Conservation (phyloP, 2,888 invertebrate genomes). For the Lymantria monacha region DNA sequence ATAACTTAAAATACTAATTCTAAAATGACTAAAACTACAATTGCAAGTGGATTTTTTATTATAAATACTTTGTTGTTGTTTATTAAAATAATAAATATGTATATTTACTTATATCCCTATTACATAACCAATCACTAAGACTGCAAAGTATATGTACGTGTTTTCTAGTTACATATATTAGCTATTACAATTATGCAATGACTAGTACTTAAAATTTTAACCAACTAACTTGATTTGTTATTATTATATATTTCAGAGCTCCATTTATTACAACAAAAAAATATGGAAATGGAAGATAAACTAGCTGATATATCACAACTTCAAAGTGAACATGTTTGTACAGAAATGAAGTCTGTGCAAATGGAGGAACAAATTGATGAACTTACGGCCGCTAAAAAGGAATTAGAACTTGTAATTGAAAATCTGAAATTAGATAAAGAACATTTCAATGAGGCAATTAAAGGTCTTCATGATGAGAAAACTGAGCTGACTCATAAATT, state of each 20-base stretch:
- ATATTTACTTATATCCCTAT: too few relatives aligned
- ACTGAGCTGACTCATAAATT: slow-evolving; percentile 83
- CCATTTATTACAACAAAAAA: slow-evolving; percentile 82
- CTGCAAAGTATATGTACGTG: too few relatives aligned
- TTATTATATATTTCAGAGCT: slow-evolving; percentile 63
- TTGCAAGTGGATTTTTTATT: too few relatives aligned
- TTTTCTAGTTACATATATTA: too few relatives aligned
- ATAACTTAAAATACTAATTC: too few relatives aligned
- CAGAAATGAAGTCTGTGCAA: slow-evolving; percentile 90
- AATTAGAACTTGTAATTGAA: slow-evolving; percentile 73
- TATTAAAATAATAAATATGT: too few relatives aligned
- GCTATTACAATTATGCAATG: too few relatives aligned
- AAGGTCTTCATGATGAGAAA: slow-evolving; percentile 82
- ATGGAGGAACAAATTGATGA: slow-evolving; percentile 89
- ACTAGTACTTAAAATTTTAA: too few relatives aligned
- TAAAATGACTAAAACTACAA: too few relatives aligned
- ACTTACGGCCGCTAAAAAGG: slow-evolving; percentile 73
- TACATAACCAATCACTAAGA: too few relatives aligned
- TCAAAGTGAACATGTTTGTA: slow-evolving; percentile 87
- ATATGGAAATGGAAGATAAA: slow-evolving; percentile 83
- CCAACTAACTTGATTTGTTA: too few relatives aligned
- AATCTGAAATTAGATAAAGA: slow-evolving; percentile 77
- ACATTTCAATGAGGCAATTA: slow-evolving; percentile 79
- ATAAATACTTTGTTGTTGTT: too few relatives aligned
- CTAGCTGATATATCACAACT: slow-evolving; percentile 83